Conservation (phyloP, 2,888 invertebrate species). For the Leptinotarsa juncta region DNA sequence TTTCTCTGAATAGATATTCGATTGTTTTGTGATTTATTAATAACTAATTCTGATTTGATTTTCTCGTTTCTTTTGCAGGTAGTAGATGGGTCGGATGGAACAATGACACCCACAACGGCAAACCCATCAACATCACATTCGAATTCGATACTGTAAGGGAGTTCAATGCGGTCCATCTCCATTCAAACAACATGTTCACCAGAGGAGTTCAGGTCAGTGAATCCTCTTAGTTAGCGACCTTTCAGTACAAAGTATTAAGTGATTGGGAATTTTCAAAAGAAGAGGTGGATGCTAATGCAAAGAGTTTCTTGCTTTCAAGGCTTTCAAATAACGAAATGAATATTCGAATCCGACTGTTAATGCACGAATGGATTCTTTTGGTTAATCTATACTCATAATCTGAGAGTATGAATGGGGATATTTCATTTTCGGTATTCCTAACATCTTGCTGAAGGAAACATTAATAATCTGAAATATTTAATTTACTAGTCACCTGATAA, state of each 20-base stretch:
- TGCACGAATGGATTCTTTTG: no score
- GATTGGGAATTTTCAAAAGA: background rate
- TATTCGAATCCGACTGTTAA: no score
- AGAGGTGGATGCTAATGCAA: background rate
- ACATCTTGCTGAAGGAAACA: no score
- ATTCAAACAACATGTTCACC: constrained; percentile 84
- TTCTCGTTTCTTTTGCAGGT: constrained; percentile 63
- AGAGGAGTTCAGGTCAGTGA: constrained; percentile 79
- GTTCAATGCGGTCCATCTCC: constrained; percentile 78
- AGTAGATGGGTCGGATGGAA: constrained; percentile 91
- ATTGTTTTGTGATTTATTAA: constrained; percentile 50
- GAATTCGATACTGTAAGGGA: constrained; percentile 83
- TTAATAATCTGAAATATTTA: no score
- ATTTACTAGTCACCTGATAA: no score
- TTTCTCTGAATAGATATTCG: constrained; percentile 47
- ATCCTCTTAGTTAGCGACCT: constrained; percentile 18
- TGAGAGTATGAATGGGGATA: no score
- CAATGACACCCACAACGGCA: constrained; percentile 70
- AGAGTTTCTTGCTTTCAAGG: background rate
- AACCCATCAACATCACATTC: constrained; percentile 81
- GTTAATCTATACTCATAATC: no score
- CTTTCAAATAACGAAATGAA: no score
- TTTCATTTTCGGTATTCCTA: no score
- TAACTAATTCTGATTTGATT: constrained; percentile 32
- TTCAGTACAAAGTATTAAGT: background rate